These are phyloP conservation scores for Antigone vipio DNA, from an alignment of 2,113 vertebrate genomes.

Conservation along the genomic window DNA sequence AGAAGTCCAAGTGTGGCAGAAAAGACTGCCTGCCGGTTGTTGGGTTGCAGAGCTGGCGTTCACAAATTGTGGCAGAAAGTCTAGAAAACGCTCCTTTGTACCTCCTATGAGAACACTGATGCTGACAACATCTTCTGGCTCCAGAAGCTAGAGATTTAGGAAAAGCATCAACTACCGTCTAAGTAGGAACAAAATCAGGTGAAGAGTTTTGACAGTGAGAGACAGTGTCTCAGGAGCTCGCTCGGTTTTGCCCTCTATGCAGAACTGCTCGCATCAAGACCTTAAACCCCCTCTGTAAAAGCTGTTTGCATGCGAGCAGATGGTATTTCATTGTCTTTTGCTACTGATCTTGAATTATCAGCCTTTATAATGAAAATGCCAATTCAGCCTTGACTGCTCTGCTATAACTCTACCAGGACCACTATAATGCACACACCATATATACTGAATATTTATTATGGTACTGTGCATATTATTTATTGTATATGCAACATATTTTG, in stretches of 20 bases:
- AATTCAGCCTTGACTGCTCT: slow-evolving; percentile 63
- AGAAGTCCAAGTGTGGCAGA: neutral
- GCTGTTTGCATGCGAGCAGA: slow-evolving; percentile 58
- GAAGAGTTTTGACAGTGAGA: neutral
- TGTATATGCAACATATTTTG: slow-evolving; percentile 55
- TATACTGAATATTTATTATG: slow-evolving; percentile 59
- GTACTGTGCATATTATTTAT: slow-evolving; percentile 59
- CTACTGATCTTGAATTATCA: slow-evolving; percentile 54
- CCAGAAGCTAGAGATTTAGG: neutral
- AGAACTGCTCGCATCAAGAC: slow-evolving; percentile 37
- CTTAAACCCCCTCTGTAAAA: slow-evolving; percentile 60
- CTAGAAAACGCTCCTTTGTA: neutral
- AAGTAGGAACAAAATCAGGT: neutral
- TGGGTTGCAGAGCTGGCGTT: neutral
- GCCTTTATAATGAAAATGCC: slow-evolving; percentile 50
- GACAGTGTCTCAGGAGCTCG: neutral
- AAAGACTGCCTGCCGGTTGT: neutral
- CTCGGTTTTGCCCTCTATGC: slow-evolving; percentile 30
- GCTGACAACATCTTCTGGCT: neutral
- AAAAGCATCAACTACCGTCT: neutral
- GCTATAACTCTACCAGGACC: slow-evolving; percentile 39
- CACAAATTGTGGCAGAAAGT: neutral
- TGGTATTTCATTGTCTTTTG: slow-evolving; percentile 62
- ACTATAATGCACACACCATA: slow-evolving; percentile 27
- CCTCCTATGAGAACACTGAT: neutral